These are phyloP conservation scores for Tautogolabrus adspersus DNA, from an alignment of 2,113 vertebrate genomes.

Conservation along the genomic window DNA sequence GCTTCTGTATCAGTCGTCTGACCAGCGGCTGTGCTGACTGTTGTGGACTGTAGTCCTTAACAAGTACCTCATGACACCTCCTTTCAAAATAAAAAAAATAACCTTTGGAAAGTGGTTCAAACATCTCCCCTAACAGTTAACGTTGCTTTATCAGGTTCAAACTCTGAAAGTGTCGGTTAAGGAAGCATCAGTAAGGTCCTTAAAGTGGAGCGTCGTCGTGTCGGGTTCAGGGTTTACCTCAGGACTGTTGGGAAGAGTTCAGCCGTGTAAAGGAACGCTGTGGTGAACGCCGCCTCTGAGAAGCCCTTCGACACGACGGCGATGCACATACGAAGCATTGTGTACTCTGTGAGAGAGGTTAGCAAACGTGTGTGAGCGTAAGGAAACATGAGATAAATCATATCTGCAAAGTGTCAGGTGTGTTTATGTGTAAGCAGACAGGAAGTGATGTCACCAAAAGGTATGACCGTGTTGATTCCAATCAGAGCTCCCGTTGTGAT, in stretches of 20 bases:
- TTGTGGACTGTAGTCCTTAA: too few species aligned
- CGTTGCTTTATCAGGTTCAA: too few species aligned
- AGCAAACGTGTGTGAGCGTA: neutral
- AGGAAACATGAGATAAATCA: neutral
- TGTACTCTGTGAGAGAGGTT: conserved; percentile 64
- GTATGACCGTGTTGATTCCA: conserved; percentile 76
- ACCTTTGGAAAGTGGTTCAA: too few species aligned
- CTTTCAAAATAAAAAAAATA: too few species aligned
- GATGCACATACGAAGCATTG: conserved; percentile 73
- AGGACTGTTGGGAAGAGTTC: conserved; percentile 89
- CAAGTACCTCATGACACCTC: too few species aligned
- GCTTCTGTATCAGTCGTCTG: too few species aligned
- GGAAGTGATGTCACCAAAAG: conserved; percentile 65
- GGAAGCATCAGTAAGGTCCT: neutral
- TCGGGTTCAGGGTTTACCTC: conserved; percentile 75
- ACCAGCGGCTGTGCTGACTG: too few species aligned
- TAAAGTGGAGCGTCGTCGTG: neutral
- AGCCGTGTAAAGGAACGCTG: conserved; percentile 85
- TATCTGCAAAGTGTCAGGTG: neutral
- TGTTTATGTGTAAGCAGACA: neutral
- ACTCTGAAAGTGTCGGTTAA: neutral
- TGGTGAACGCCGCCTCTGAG: conserved; percentile 89
- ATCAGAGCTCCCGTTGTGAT: conserved; percentile 80
- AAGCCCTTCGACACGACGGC: conserved; percentile 86
- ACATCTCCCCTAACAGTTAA: too few species aligned